Evolutionary conservation across 2,113 vertebrate genomes (phyloP).

Genomic region (Australoheros scitulus): DNA sequence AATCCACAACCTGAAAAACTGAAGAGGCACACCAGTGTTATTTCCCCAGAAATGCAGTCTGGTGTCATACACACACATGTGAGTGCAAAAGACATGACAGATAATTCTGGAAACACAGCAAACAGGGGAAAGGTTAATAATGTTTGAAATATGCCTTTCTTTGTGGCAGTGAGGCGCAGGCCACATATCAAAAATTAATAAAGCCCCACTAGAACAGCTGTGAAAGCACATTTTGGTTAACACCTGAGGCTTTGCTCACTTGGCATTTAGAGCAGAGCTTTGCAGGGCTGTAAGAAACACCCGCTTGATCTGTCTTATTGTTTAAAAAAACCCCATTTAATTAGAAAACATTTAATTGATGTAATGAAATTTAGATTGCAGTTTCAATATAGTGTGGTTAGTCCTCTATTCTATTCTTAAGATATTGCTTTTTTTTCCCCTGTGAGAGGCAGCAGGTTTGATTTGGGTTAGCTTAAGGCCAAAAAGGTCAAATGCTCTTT

Average conservation of each 20-base stretch:
- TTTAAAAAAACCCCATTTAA: not conserved
- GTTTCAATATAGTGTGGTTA: no score
- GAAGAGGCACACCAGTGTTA: not conserved
- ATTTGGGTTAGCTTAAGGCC: no score
- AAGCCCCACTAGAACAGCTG: slow-evolving; percentile 19
- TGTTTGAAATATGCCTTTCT: not conserved
- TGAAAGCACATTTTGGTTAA: slow-evolving; percentile 17
- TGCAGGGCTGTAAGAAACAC: not conserved
- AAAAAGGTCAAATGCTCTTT: no score
- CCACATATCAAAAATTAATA: slow-evolving; percentile 16
- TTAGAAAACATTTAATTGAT: not conserved
- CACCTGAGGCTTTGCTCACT: not conserved
- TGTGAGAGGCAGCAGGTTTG: no score
- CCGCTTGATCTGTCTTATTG: not conserved
- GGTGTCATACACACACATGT: not conserved
- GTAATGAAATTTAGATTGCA: not conserved
- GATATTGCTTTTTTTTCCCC: no score
- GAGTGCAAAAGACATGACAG: not conserved
- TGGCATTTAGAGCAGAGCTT: not conserved
- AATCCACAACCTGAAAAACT: not conserved
- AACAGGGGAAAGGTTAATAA: not conserved
- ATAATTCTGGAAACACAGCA: not conserved
- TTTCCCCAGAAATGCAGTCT: not conserved
- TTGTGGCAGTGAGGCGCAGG: not conserved
- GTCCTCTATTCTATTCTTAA: no score